Conservation (phyloP, 2,797 vertebrate species). For the Macroramphosus scolopax region DNA sequence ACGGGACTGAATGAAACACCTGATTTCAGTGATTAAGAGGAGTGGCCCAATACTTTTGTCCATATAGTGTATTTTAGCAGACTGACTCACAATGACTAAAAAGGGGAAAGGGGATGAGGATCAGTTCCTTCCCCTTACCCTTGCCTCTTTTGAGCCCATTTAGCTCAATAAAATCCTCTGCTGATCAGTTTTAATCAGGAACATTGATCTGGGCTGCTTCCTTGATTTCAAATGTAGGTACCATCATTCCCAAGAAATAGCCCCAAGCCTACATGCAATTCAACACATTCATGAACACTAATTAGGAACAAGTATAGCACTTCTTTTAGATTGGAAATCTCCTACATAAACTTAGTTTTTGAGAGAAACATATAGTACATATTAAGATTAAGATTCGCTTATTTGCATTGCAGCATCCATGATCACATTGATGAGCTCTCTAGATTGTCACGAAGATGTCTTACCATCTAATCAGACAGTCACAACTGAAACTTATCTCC, state of each 20-base stretch:
- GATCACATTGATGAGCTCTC: constrained; percentile 1
- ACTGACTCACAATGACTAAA: constrained; percentile 13
- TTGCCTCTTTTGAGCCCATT: neutral
- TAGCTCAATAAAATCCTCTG: constrained; percentile 10
- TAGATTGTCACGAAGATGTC: constrained; percentile 1
- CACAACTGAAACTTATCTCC: constrained; percentile 8
- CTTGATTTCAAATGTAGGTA: constrained; percentile 24
- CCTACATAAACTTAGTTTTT: neutral
- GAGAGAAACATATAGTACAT: neutral
- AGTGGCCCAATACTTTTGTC: too few species aligned
- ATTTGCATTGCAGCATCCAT: constrained; percentile 8
- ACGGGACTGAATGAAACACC: too few species aligned
- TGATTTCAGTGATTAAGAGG: too few species aligned
- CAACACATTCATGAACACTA: constrained; percentile 1
- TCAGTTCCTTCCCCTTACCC: constrained; percentile 5
- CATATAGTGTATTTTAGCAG: too few species aligned
- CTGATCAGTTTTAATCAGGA: constrained; percentile 19
- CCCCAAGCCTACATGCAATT: constrained; percentile 5
- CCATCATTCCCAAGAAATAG: neutral
- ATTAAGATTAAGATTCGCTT: constrained; percentile 3
- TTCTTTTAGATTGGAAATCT: constrained; percentile 1
- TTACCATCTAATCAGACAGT: constrained; percentile 22
- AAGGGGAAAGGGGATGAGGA: constrained; percentile 34
- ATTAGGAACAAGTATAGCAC: neutral
- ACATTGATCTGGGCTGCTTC: constrained; percentile 15